Base-by-base conservation (phyloP, 2,797 vertebrate genomes). In the Delichon dasypus region DNA sequence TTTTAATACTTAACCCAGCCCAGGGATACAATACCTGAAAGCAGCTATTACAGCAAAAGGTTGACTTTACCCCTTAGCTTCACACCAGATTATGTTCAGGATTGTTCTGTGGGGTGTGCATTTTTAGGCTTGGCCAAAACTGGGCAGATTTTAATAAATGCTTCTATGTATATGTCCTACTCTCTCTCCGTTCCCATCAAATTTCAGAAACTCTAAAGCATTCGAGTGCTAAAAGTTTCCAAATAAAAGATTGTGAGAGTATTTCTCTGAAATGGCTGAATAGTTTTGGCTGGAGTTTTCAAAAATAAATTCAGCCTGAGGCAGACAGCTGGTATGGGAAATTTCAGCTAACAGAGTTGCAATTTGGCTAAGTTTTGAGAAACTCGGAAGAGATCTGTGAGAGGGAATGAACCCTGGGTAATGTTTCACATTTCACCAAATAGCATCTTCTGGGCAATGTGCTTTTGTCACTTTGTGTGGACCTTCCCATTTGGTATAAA, bases 241-340 rank as follows among this genome's bases (percentile, higher is more conserved):
- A 84, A 95, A 94, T 90, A 96, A 86, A 95, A 96, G 88, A 62
- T 72, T 88, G 73, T 93, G 76, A 90, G 88, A 78, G 42, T 77
- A 40, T 88, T 94, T 93, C 86, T 93, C 85, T 94, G 88, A 93
- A 96, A 95, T 91, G 83, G 92, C 83, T 93, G 88, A 93, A 90
- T 86, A 96, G 70, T 88, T 95, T 88, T 95, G 94, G 83, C 93
- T 86, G 80, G 51, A 86, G 85, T 84, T 95, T 93, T 95, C 92
- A 91, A 86, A 91, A 94, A 91, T 95, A 94, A 95, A 95, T 94
- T 95, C 58, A 89, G 91, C 88, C 82, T 54, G 80, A 91, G 88
- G 91, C 89, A 93, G 91, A 90, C 51, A 88, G 79, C 93, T 95
- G 88, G 57, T 83, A 93, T 95, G 88, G 94, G 93, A 95, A 89